A percentile compares a stretch with the other conserved stretches of the same genome.
Evolutionary conservation across 2,888 invertebrate genomes (phyloP).

Genomic region (Microctonus aethiopoides): DNA sequence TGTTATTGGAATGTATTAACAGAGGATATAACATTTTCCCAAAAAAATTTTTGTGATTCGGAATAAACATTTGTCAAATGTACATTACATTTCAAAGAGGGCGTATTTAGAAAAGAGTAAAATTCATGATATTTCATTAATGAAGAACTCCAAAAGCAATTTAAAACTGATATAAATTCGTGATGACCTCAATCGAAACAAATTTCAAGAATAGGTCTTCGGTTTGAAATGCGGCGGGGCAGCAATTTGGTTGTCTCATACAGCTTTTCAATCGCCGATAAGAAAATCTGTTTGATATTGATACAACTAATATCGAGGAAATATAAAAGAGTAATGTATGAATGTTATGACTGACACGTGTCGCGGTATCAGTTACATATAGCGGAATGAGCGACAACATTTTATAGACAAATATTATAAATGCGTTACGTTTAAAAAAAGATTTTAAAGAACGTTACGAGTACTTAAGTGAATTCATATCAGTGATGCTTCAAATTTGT

Average conservation of each 20-base stretch:
- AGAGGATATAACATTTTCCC: not conserved
- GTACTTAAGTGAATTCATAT: not conserved
- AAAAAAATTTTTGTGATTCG: not conserved
- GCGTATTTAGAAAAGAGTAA: not conserved
- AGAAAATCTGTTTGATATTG: not conserved
- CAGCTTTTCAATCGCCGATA: not conserved
- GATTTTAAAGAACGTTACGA: not conserved
- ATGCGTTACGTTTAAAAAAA: not conserved
- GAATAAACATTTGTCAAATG: not conserved
- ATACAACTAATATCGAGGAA: not conserved
- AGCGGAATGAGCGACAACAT: not conserved
- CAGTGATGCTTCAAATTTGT: not conserved
- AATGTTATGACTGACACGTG: conserved; percentile 11
- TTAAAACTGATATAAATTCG: not conserved
- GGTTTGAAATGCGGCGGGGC: not conserved
- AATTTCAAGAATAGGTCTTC: not conserved
- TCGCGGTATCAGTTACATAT: not conserved
- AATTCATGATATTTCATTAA: not conserved
- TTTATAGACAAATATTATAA: not conserved
- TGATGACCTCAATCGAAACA: not conserved
- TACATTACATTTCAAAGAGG: not conserved
- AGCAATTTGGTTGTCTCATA: not conserved
- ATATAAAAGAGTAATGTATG: not conserved
- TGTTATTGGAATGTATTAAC: too few relatives aligned
- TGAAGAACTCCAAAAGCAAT: not conserved